Percentiles rank a stretch among this genome's conserved stretches.
Conservation (phyloP, 1,140 invertebrate genomes). For the Trinorchestia longiramus region DNA sequence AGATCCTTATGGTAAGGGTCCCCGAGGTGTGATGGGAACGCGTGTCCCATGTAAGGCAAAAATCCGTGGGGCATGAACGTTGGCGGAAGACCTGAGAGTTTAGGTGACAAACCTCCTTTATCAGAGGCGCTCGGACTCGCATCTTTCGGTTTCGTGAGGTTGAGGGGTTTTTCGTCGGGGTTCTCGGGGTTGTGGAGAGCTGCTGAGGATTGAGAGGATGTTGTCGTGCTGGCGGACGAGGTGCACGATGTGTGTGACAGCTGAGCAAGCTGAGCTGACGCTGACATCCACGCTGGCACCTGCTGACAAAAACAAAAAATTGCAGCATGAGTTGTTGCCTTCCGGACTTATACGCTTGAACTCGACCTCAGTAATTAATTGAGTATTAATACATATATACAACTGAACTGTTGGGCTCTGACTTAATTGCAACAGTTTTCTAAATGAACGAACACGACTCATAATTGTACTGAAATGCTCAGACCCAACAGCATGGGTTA, state of each 20-base stretch:
- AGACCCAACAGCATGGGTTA: no score
- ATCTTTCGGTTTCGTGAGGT: slow-evolving; percentile 87
- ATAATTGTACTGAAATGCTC: no score
- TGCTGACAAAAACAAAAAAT: slow-evolving; percentile 4
- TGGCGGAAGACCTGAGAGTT: slow-evolving; percentile 61
- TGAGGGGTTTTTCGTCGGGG: slow-evolving; percentile 81
- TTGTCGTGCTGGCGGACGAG: slow-evolving; percentile 56
- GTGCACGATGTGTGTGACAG: slow-evolving; percentile 63
- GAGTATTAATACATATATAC: no score
- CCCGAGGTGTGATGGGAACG: slow-evolving; percentile 60
- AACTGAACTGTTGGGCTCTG: no score
- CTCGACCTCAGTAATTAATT: no score
- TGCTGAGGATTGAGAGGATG: slow-evolving; percentile 56
- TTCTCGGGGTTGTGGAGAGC: slow-evolving; percentile 59
- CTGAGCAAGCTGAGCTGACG: slow-evolving; percentile 65
- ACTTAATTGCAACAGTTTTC: no score
- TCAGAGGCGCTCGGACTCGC: slow-evolving; percentile 62
- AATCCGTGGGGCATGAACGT: slow-evolving; percentile 63
- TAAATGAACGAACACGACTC: no score
- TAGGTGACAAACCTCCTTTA: slow-evolving; percentile 59
- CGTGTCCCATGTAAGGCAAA: slow-evolving; percentile 64
- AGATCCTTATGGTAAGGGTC: slow-evolving; percentile 65
- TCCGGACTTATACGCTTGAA: no score
- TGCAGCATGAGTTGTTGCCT: not conserved
- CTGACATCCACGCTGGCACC: slow-evolving; percentile 66